Evolutionary conservation across 2,797 vertebrate genomes (phyloP), one percentile per base, ranked within the genome.

Genomic region (Tokudaia tokunoshimensis): DNA sequence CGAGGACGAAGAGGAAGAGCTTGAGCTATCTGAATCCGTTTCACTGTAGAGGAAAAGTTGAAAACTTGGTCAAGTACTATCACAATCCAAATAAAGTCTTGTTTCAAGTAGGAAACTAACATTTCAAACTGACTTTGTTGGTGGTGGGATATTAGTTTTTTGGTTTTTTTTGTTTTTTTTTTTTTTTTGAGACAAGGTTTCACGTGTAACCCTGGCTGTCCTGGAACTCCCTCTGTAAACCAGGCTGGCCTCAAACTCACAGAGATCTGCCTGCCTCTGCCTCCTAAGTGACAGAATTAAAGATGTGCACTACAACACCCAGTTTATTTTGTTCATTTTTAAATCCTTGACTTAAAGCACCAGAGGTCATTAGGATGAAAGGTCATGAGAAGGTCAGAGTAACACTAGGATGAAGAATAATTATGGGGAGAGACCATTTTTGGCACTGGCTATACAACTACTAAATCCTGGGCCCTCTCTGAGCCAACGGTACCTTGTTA

Each of bases 11-110:
- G 97, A 98, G 0, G 97, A 85, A 98, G 98, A 95, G 74, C 94
- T 95, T 12, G 99, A 99, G 97, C 98, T 98, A 75, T 99, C 99
- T 1, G 99, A 99, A 95, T 99, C 99, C 0, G 98, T 98, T 79
- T 99, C 99, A 97, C 99, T 99, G 97, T 63, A 97, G 29, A 97
- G 50, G 63, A 83, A 96, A 94, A 57, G 22, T 83, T 59, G 22
- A 92, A 94, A 93, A 93, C 1, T 78, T 84, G 81, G 87, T 72
- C 50, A 85, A 87, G 14, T 29, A 91, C 80, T 37, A 57, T 1
- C 52, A 65, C 29, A 24, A 41, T 59, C 75, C 95, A 84, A 63
- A 67, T 59, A 79, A 70, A n/a, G 93, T n/a, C 14, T 26, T 65
- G 41, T 86, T 92, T 91, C 44, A 85, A 72, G 3, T 65, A 92